phyloP scores from a whole-genome alignment of 2,888 invertebrate genomes.

The Argynnis bischoffii region DNA sequence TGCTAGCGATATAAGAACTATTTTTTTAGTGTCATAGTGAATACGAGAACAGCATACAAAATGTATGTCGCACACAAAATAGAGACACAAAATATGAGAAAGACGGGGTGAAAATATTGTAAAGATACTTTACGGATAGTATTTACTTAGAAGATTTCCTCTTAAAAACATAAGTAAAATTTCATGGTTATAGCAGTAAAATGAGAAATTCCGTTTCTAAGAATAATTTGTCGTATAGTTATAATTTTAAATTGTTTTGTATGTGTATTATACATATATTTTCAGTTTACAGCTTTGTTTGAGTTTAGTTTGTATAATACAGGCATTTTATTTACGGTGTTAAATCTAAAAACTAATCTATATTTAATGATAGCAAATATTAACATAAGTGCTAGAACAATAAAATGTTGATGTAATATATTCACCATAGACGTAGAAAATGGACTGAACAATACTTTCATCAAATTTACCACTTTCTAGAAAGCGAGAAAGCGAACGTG shows the following conservation, averaged over 20 bases:
- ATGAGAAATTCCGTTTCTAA: too few species aligned
- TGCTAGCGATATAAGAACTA: neutral
- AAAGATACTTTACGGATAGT: neutral
- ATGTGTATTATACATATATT: too few species aligned
- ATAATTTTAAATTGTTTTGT: too few species aligned
- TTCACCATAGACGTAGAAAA: neutral
- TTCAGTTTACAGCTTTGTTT: too few species aligned
- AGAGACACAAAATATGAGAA: neutral
- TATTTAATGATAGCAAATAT: too few species aligned
- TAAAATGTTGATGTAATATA: constrained; percentile 4
- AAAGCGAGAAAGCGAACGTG: too few species aligned
- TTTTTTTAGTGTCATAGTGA: neutral
- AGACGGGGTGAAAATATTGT: constrained; percentile 4
- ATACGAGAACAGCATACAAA: neutral
- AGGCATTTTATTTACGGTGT: too few species aligned
- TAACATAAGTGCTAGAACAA: constrained; percentile 15
- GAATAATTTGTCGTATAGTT: too few species aligned
- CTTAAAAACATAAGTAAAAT: neutral
- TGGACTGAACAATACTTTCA: neutral
- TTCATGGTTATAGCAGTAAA: too few species aligned
- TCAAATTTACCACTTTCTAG: too few species aligned
- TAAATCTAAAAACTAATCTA: too few species aligned
- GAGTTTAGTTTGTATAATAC: too few species aligned
- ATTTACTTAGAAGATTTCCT: neutral
- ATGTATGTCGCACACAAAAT: constrained; percentile 10